Base-by-base conservation (phyloP, 2,888 invertebrate genomes). In the Chrysotoxum bicinctum region DNA sequence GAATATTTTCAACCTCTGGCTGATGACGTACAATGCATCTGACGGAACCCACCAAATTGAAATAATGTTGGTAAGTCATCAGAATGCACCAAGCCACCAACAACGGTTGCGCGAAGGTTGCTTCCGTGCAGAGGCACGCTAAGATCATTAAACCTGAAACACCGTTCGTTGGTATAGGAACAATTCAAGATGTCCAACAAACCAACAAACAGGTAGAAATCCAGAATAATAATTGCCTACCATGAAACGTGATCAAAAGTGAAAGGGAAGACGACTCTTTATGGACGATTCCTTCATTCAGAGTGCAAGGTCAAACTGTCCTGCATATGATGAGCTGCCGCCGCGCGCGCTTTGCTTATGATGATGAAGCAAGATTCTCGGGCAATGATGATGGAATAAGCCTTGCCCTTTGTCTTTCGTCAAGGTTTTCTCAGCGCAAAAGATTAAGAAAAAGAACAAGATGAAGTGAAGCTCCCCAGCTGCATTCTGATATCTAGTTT, bases 291-390 rank as follows among this genome's bases (percentile, higher is more conserved):
- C 32, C 58, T 16, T 52, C 35, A 60, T 50, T 68, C 72, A 35
- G 40, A 77, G 56, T 72, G 64, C 82, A 83, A 83, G 82, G 82
- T 60, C 52, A 78, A 64, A 50, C 64, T 45, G 32, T 16, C 37
- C 26, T 60, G 26, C 40, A 8, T 19, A 45, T 48, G 48, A 48
- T 21, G 48, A 48, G 48, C 19, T 48, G 48, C 14, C 23, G 50
- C 1, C 3, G 14, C 5, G 9, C 2, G 16, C 16, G 2, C 16
- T 19, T 62, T n/a, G 45, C 50, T 56, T 32, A 76, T 48, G 6
- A 8, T 35, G 16, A 2, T 23, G 14, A 40, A 66, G 48, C 64
- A 50, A 54, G 77, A 70, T 79, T 58, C 23, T 21, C 10, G 0
- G 66, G 19, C 37, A 35, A 37, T 1, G 35, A 58, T 23, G 19